A percentile compares a stretch with the other conserved stretches of the same genome.
Conservation (phyloP, 2,888 invertebrate species). For the Steinernema carpocapsae region DNA sequence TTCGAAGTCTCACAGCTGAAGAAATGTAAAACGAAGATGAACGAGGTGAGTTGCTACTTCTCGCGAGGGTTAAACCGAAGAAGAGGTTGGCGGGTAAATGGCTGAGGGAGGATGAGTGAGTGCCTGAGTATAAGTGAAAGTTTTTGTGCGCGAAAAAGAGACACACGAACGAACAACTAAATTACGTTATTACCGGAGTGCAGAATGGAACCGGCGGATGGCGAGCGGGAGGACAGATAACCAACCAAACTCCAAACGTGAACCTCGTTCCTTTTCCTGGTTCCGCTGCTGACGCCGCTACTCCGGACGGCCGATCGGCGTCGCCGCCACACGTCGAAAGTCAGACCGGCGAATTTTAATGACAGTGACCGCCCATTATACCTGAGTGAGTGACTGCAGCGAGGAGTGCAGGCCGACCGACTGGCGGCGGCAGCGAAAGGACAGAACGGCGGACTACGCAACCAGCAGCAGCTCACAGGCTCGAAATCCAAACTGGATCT, state of each 20-base stretch:
- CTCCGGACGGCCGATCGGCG: neutral
- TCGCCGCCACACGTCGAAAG: neutral
- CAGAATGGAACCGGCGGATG: neutral
- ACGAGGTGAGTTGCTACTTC: neutral
- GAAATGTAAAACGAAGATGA: neutral
- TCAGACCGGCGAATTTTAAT: neutral
- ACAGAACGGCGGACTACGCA: neutral
- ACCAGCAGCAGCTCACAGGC: neutral
- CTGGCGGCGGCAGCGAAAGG: neutral
- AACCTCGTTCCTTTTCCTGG: no score
- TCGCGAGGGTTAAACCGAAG: neutral
- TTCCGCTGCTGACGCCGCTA: no score
- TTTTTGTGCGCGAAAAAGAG: neutral
- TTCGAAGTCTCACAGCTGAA: neutral
- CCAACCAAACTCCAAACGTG: slow-evolving; percentile 1
- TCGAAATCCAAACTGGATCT: slow-evolving; percentile 10
- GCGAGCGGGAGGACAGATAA: neutral
- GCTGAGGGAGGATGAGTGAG: neutral
- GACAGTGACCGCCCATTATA: slow-evolving; percentile 33
- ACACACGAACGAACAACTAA: slow-evolving; percentile 11
- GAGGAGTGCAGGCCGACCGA: neutral
- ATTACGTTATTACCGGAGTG: neutral
- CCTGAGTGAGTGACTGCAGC: slow-evolving; percentile 22
- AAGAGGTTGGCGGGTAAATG: neutral
- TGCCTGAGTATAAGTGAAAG: neutral